A percentile compares a stretch with the other conserved stretches of the same genome.
These are phyloP conservation scores for Dinocampus coccinellae DNA, from an alignment of 2,888 invertebrate genomes.

Conservation along the genomic window DNA sequence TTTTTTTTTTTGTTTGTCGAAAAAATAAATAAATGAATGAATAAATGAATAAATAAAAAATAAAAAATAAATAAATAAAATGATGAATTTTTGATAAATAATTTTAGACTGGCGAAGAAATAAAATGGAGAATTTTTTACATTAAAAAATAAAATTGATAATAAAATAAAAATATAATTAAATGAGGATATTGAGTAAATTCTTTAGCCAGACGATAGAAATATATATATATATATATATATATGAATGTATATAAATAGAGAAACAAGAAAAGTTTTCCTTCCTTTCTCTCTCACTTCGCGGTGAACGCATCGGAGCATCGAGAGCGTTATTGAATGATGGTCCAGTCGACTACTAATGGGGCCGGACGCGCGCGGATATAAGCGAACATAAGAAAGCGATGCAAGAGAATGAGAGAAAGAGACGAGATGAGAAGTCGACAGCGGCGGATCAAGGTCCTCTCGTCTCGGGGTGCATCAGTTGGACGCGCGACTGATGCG, in stretches of 20 bases:
- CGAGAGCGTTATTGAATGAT: slow-evolving; percentile 69
- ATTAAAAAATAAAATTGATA: slow-evolving; percentile 9
- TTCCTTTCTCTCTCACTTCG: slow-evolving; percentile 29
- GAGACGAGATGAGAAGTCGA: slow-evolving; percentile 44
- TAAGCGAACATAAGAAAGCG: slow-evolving; percentile 60
- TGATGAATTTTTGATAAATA: neutral
- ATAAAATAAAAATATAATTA: slow-evolving; percentile 9
- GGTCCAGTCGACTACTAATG: slow-evolving; percentile 67
- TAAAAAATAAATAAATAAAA: neutral
- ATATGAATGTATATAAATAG: slow-evolving; percentile 27
- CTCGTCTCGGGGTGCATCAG: slow-evolving; percentile 42
- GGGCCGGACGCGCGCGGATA: slow-evolving; percentile 66
- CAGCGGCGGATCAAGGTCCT: slow-evolving; percentile 60
- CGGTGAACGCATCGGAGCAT: slow-evolving; percentile 51
- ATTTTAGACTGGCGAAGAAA: neutral
- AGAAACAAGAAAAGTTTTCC: slow-evolving; percentile 44
- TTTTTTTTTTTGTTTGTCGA: too few relatives aligned
- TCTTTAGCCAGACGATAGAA: slow-evolving; percentile 47
- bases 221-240: slow-evolving; percentile 32
- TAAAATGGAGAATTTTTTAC: neutral
- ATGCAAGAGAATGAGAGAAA: slow-evolving; percentile 29
- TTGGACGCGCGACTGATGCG: slow-evolving; percentile 44
- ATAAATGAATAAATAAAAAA: slow-evolving; percentile 2
- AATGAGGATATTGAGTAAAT: neutral
- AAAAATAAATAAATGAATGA: neutral